Evolutionary conservation across 2,888 invertebrate species (phyloP).

Genomic region (Cheilosia soror): DNA sequence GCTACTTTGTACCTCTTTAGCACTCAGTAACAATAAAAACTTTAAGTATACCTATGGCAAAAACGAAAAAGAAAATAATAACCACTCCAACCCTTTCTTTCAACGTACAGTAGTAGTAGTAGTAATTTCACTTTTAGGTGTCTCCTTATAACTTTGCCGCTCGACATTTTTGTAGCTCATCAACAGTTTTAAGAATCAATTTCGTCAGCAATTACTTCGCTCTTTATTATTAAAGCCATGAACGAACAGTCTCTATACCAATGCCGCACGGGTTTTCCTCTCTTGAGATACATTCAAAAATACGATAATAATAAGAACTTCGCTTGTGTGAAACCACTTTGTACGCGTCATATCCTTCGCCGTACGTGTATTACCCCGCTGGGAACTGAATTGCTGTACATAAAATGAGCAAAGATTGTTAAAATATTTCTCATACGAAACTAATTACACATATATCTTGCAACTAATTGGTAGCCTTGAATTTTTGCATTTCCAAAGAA

Average conservation of each 20-base stretch:
- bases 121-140: slow-evolving; percentile 33
- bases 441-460: slow-evolving; percentile 33
- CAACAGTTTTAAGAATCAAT: slow-evolving; percentile 63
- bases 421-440: slow-evolving; percentile 5
- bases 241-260: slow-evolving; percentile 26
- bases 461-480: slow-evolving; percentile 45
- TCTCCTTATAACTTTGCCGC: background rate
- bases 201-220: slow-evolving; percentile 23
- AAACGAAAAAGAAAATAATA: background rate
- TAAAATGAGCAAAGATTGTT: background rate
- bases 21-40: background rate
- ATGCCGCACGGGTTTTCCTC: slow-evolving; percentile 26
- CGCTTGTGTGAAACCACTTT: slow-evolving; percentile 19
- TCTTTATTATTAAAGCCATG: slow-evolving; percentile 22
- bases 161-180: slow-evolving; percentile 30
- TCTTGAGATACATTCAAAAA: slow-evolving; percentile 13
- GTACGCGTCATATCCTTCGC: slow-evolving; percentile 20
- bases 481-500: background rate
- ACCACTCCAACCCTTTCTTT: background rate
- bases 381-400: slow-evolving; percentile 18
- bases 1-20: slow-evolving; percentile 1
- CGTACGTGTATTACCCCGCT: background rate
- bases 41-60: background rate
- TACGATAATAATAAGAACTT: background rate
- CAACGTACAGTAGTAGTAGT: background rate